Evolutionary conservation across 1,140 invertebrate species (phyloP).

Genomic region (Pomacea maculata): DNA sequence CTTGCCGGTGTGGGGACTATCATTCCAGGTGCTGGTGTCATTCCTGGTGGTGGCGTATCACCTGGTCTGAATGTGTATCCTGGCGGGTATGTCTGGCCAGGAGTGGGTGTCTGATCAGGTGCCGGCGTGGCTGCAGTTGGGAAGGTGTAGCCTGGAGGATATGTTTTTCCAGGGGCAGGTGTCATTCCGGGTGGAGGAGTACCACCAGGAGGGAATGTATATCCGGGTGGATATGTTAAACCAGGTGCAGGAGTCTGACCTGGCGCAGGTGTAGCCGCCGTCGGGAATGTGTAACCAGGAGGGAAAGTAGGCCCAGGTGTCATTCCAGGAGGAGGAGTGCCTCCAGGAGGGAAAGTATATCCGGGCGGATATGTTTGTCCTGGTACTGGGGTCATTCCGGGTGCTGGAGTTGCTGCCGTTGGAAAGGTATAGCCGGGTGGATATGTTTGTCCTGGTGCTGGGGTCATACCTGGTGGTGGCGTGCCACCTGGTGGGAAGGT

Average conservation of each 20-base stretch:
- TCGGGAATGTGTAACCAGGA: too few relatives aligned
- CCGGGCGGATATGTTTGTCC: too few relatives aligned
- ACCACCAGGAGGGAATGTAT: background rate
- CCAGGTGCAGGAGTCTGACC: slow-evolving; percentile 15
- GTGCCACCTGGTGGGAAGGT: background rate
- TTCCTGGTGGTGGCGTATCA: slow-evolving; percentile 2
- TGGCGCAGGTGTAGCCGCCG: background rate
- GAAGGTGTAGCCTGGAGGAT: too few relatives aligned
- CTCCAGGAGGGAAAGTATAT: too few relatives aligned
- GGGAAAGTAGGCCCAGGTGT: too few relatives aligned
- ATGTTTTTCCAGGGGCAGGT: background rate
- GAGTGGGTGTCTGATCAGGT: background rate
- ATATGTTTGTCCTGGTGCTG: slow-evolving; percentile 5
- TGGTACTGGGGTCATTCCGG: too few relatives aligned
- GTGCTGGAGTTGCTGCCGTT: too few relatives aligned
- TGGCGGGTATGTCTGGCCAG: background rate
- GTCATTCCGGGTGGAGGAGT: background rate
- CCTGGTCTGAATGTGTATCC: too few relatives aligned
- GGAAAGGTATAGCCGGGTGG: too few relatives aligned
- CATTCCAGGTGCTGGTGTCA: slow-evolving; percentile 6
- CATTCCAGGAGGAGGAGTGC: too few relatives aligned
- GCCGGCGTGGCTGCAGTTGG: too few relatives aligned
- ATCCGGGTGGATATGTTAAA: background rate
- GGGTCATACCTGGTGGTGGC: background rate
- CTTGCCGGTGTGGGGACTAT: background rate